Conservation (phyloP, 2,888 invertebrate genomes). For the Micropterix aruncella region DNA sequence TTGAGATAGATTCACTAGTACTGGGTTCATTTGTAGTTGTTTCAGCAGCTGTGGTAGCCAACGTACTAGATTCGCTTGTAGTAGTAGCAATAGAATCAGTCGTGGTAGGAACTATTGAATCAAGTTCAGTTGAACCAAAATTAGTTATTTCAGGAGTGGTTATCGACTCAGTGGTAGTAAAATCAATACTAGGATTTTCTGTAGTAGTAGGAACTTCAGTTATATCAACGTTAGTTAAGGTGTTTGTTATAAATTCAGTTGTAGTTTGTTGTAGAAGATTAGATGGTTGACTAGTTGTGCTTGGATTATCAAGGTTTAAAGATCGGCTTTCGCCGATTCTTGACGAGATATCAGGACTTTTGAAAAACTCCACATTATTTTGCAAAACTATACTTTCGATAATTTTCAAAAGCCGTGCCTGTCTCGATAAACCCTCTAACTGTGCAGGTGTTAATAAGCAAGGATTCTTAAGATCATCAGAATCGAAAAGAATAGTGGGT, state of each 20-base stretch:
- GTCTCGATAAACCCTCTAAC: constrained; percentile 32
- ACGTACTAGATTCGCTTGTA: constrained; percentile 3
- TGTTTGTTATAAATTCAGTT: too few species aligned
- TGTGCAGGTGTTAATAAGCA: constrained; percentile 22
- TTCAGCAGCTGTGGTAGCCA: constrained; percentile 1
- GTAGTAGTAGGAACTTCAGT: too few species aligned
- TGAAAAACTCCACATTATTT: constrained; percentile 28
- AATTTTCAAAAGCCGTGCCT: constrained; percentile 34
- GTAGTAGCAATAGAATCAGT: constrained; percentile 15
- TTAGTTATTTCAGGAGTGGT: constrained; percentile 1
- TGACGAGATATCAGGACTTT: too few species aligned
- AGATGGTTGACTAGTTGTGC: too few species aligned
- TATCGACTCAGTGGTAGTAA: constrained; percentile 10
- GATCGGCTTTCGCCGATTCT: too few species aligned
- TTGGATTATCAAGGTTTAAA: too few species aligned
- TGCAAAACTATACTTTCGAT: constrained; percentile 33
- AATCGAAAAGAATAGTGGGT: too few species aligned
- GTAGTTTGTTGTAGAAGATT: too few species aligned
- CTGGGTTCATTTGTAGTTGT: constrained; percentile 1
- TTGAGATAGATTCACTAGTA: neutral
- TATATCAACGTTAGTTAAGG: too few species aligned
- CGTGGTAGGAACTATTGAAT: constrained; percentile 15
- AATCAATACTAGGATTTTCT: constrained; percentile 7
- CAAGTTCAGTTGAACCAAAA: constrained; percentile 8
- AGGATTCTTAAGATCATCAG: neutral